A percentile compares a stretch with the other conserved stretches of the same genome.
phyloP scores from a whole-genome alignment of 2,113 vertebrate species.

The Ardeotis arabs region DNA sequence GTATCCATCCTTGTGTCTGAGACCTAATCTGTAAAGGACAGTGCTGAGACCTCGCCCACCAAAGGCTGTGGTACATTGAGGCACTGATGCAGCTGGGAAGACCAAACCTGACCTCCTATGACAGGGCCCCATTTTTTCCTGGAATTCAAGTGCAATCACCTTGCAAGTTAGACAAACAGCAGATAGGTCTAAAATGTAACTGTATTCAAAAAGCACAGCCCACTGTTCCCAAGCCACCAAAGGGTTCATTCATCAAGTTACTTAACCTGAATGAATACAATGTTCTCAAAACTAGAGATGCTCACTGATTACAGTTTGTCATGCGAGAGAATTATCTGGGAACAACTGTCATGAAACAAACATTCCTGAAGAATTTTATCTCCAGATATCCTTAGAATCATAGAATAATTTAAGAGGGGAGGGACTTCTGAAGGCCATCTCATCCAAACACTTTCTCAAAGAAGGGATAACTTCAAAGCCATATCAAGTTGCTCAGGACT shows the following conservation, averaged over 20 bases:
- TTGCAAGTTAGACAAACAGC: neutral
- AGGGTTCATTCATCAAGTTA: neutral
- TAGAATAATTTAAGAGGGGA: neutral
- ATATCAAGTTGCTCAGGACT: neutral
- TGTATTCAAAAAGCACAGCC: neutral
- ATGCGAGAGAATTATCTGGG: neutral
- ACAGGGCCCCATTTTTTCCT: neutral
- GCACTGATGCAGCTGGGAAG: neutral
- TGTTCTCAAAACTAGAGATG: neutral
- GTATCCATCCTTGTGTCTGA: neutral
- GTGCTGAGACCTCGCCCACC: neutral
- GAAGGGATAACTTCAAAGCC: neutral
- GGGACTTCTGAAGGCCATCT: neutral
- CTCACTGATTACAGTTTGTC: neutral
- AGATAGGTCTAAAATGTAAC: neutral
- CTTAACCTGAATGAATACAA: neutral
- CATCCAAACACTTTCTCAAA: neutral
- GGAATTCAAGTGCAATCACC: neutral
- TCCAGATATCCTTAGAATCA: neutral
- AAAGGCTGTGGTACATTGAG: neutral
- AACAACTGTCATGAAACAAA: neutral
- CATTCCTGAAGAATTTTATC: neutral
- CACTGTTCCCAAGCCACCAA: neutral
- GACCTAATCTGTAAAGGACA: fast-evolving
- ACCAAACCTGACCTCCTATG: neutral